phyloP scores from a whole-genome alignment of 2,797 vertebrate genomes.

The Falco peregrinus region DNA sequence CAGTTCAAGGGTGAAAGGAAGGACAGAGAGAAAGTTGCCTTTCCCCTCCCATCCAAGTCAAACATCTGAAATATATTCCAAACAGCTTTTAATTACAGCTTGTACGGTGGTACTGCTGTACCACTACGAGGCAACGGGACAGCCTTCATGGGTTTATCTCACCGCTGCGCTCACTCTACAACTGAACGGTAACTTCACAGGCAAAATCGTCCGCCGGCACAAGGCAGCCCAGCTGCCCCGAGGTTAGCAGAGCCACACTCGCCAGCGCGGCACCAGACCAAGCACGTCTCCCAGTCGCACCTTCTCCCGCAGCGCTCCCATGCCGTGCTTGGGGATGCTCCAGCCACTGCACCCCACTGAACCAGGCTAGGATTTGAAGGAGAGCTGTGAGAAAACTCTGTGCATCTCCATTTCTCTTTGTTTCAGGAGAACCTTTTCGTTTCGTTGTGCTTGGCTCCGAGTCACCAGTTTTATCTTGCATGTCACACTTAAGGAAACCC shows the following conservation, averaged over 20 bases:
- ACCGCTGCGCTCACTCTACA: background rate
- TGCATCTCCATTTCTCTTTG: background rate
- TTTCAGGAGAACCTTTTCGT: background rate
- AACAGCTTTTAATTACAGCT: background rate
- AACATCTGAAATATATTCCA: background rate
- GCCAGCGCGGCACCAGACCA: fast-evolving
- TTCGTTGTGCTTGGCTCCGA: background rate
- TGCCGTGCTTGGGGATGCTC: fast-evolving
- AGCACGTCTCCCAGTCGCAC: background rate
- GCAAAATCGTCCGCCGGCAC: background rate
- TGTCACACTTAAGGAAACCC: constrained; percentile 50
- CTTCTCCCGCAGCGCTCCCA: background rate
- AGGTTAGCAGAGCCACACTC: background rate
- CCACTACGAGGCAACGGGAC: fast-evolving
- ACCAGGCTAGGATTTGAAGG: background rate
- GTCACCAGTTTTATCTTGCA: background rate
- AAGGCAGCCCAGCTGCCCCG: background rate
- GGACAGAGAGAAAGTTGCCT: constrained; percentile 8
- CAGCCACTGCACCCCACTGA: background rate
- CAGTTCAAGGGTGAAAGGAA: constrained; percentile 50
- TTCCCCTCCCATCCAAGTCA: background rate
- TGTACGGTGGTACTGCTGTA: fast-evolving
- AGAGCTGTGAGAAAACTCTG: background rate
- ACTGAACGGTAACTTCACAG: fast-evolving
- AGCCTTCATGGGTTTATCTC: background rate